Evolutionary conservation across 2,888 invertebrate genomes (phyloP).

Genomic region (Lasius platythorax): DNA sequence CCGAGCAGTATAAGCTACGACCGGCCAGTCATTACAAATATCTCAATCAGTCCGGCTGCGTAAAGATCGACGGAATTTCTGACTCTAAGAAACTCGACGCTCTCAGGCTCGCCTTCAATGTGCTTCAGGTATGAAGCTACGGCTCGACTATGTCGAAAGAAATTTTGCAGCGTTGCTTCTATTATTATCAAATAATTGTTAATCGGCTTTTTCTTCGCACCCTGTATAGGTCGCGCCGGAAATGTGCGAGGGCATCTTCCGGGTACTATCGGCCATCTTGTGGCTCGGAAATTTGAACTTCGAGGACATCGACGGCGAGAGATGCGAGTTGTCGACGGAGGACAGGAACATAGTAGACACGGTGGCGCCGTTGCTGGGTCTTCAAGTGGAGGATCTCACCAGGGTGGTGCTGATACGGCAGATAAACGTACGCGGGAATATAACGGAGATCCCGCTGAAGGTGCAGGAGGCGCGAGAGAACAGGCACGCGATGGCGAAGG

Average conservation of each 20-base stretch:
- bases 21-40: slow-evolving; percentile 93
- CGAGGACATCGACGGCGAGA: slow-evolving; percentile 95
- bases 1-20: slow-evolving; percentile 91
- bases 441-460: slow-evolving; percentile 96
- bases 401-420: slow-evolving; percentile 93
- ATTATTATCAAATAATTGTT: slow-evolving; percentile 21
- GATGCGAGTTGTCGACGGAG: slow-evolving; percentile 91
- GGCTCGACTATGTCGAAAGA: background rate
- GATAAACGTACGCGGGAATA: slow-evolving; percentile 97
- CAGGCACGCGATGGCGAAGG: slow-evolving; percentile 97
- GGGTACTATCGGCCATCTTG: slow-evolving; percentile 94
- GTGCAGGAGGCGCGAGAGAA: slow-evolving; percentile 96
- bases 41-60: slow-evolving; percentile 93
- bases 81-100: slow-evolving; percentile 93
- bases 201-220: background rate
- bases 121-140: slow-evolving; percentile 88
- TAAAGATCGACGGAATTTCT: slow-evolving; percentile 89
- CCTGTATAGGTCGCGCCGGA: slow-evolving; percentile 91
- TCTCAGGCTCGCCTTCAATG: slow-evolving; percentile 95
- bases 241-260: slow-evolving; percentile 96
- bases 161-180: slow-evolving; percentile 6
- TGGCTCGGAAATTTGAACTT: slow-evolving; percentile 96
- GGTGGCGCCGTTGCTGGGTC: slow-evolving; percentile 91
- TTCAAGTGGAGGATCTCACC: slow-evolving; percentile 91
- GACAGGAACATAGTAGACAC: slow-evolving; percentile 91